Evolutionary conservation across 2,797 vertebrate species (phyloP).

Genomic region (Halcyon chelicuti): DNA sequence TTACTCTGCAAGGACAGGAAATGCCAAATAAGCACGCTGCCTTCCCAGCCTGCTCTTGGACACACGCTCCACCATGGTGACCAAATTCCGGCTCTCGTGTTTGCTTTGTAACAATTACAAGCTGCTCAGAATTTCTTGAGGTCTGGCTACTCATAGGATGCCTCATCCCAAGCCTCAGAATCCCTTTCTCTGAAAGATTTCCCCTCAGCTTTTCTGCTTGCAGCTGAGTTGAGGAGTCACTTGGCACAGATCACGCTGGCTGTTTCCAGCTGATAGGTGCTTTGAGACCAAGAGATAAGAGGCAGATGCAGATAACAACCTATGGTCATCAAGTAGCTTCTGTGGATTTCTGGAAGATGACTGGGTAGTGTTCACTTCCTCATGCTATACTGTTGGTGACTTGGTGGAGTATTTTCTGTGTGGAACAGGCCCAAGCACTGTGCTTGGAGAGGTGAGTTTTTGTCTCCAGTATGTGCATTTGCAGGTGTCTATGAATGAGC

Average conservation of each 20-base stretch:
- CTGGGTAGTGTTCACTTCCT: not conserved
- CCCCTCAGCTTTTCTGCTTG: not conserved
- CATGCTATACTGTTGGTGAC: not conserved
- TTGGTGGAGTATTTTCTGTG: not conserved
- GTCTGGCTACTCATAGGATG: not conserved
- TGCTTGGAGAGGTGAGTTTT: not conserved
- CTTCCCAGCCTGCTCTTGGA: not conserved
- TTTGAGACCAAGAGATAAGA: not conserved
- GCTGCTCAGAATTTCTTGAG: not conserved
- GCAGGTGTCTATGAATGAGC: not conserved
- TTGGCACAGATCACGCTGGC: not conserved
- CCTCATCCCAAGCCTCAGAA: not conserved
- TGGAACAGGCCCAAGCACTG: not conserved
- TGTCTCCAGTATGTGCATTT: not conserved
- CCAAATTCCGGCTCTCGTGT: not conserved
- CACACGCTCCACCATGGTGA: not conserved
- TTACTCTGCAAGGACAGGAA: slow-evolving; percentile 54
- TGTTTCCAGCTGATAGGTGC: not conserved
- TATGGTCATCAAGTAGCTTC: not conserved
- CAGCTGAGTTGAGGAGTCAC: not conserved
- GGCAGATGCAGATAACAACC: too few relatives aligned
- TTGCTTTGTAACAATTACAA: not conserved
- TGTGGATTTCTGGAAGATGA: not conserved
- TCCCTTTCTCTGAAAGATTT: not conserved
- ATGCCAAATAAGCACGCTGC: slow-evolving; percentile 41